Evolutionary conservation across 2,888 invertebrate species (phyloP).

Genomic region (Trachelus troglodyta): DNA sequence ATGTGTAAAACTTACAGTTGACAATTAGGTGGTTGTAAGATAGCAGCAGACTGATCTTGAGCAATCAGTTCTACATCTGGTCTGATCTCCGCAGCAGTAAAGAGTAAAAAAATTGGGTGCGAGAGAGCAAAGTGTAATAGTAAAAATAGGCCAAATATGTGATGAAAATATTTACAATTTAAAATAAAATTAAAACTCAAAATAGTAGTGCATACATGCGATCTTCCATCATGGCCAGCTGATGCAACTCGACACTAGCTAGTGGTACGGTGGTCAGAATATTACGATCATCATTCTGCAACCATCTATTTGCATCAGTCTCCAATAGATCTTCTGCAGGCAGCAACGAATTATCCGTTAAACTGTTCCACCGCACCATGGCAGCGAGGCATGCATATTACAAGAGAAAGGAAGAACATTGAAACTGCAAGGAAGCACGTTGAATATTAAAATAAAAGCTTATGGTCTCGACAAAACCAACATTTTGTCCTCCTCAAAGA

Average conservation of each 20-base stretch:
- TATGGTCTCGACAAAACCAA: slow-evolving; percentile 46
- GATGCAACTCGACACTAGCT: slow-evolving; percentile 47
- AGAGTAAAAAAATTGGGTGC: slow-evolving; percentile 37
- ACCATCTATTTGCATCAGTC: slow-evolving; percentile 12
- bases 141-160: slow-evolving; percentile 24
- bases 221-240: slow-evolving; percentile 59
- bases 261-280: slow-evolving; percentile 42
- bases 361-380: slow-evolving; percentile 46
- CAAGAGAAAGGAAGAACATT: slow-evolving; percentile 51
- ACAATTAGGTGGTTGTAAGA: slow-evolving; percentile 42
- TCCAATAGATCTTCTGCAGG: slow-evolving; percentile 10
- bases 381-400: slow-evolving; percentile 55
- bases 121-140: slow-evolving; percentile 29
- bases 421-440: slow-evolving; percentile 38
- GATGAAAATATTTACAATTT: slow-evolving; percentile 23
- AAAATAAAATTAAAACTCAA: slow-evolving; percentile 15
- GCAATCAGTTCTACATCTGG: slow-evolving; percentile 58
- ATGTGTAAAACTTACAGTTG: slow-evolving; percentile 54
- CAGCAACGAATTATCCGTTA: slow-evolving; percentile 34
- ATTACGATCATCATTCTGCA: slow-evolving; percentile 5
- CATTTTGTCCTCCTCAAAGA: slow-evolving; percentile 65
- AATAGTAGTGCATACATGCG: slow-evolving; percentile 63
- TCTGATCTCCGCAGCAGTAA: slow-evolving; percentile 54
- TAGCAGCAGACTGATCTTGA: slow-evolving; percentile 46
- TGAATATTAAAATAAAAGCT: slow-evolving; percentile 23